Evolutionary conservation across 2,113 vertebrate genomes (phyloP).

Genomic region (Phaethornis superciliosus): DNA sequence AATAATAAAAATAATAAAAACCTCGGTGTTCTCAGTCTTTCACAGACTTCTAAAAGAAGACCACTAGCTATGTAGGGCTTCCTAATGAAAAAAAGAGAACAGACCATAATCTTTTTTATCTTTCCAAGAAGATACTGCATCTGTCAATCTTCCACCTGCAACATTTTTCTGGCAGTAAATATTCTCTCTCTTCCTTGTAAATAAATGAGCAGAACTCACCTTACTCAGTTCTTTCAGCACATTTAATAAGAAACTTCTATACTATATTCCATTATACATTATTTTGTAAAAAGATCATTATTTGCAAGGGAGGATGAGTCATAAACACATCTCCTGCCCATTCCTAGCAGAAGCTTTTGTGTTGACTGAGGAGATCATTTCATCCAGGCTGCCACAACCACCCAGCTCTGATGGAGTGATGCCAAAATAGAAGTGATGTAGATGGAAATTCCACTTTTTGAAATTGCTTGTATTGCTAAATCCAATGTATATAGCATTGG

Average conservation of each 20-base stretch:
- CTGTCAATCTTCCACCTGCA: not conserved
- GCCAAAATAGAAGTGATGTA: not conserved
- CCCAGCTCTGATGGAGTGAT: not conserved
- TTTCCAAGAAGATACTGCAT: not conserved
- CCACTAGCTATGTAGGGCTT: not conserved
- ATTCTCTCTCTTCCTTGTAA: not conserved
- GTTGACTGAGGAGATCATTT: not conserved
- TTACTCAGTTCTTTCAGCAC: not conserved
- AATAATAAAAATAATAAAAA: too few species aligned
- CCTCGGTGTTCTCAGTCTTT: not conserved
- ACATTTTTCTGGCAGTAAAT: not conserved
- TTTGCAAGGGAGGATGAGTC: not conserved
- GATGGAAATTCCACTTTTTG: not conserved
- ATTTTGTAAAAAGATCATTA: not conserved
- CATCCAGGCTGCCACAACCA: not conserved
- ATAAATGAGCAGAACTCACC: not conserved
- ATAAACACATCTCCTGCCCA: not conserved
- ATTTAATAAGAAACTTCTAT: not conserved
- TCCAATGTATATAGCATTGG: not conserved
- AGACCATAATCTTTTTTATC: not conserved
- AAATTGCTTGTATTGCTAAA: not conserved
- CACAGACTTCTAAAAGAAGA: not conserved
- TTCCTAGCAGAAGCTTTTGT: not conserved
- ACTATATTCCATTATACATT: not conserved
- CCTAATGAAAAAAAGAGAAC: not conserved